Evolutionary conservation across 2,888 invertebrate genomes (phyloP), one percentile per base, ranked within the genome.

Genomic region (Brachypalpus laphriformis): DNA sequence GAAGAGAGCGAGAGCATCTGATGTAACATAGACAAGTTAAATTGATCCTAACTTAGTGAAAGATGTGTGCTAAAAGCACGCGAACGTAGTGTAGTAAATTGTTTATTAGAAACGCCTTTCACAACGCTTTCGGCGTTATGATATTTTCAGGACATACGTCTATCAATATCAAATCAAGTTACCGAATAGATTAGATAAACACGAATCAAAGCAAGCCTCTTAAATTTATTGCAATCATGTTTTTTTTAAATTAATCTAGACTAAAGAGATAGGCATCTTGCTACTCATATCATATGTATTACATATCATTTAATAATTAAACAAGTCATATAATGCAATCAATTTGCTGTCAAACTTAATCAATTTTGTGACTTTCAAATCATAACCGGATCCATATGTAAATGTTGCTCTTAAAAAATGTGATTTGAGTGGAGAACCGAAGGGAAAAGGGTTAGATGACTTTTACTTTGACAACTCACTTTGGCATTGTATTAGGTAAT

Each of bases 301-400:
- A 14, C 14, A 14, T 14, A 11, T 42, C 16, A 42, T 42, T 42
- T 42, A 11, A n/a, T 14, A 61, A 45, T 18, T 28, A 31, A 5
- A 63, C 11, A 63, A 40, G 34, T 18, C 31, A 34, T 18, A 56
- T 22, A 42, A 45, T 40, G 34, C 28, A 70, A 22, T 34, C 57
- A 57, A 57, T 57, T 34, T 5, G 9, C 45, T 70, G 56, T 57
- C 70, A 47, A 42, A 31, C 8, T 42, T 16, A 54, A 61, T 16
- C 6, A 25, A 9, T 25, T 56, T 42, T 22, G 49, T 22, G n/a
- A 20, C 47, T 65, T 49, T 47, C 34, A n/a, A 34, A 63, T 63
- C 6, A 56, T 34, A 54, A 54, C 54, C 54, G 54, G 54, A 16
- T 54, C 2, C n/a, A 28, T 28, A 54, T 54, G 54, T 2, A 54